Conservation (phyloP, 2,113 vertebrate species). For the Sisor rabdophorus region DNA sequence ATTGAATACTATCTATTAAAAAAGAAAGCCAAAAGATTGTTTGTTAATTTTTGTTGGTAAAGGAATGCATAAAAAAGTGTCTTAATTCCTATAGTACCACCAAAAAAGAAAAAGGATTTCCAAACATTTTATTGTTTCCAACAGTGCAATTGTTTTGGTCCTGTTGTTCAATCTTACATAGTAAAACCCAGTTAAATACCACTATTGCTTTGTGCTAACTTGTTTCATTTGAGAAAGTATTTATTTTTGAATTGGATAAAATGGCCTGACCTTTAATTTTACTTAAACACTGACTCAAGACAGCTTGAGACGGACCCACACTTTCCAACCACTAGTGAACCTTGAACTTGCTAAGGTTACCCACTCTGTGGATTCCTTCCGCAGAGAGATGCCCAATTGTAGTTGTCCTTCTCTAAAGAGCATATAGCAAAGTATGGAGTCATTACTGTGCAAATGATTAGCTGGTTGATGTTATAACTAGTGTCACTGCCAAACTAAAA, state of each 20-base stretch:
- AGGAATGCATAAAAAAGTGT: neutral
- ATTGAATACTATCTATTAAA: neutral
- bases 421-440: too few species aligned
- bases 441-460: too few species aligned
- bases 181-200: neutral
- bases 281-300: slow-evolving; percentile 6
- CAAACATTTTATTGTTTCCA: neutral
- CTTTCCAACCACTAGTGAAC: too few species aligned
- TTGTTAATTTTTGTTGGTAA: neutral
- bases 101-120: neutral
- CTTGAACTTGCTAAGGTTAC: too few species aligned
- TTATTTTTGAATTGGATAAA: slow-evolving; percentile 7
- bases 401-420: too few species aligned
- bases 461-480: too few species aligned
- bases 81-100: neutral
- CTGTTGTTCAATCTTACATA: slow-evolving; percentile 5
- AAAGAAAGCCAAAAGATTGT: neutral
- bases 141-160: slow-evolving; percentile 23
- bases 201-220: slow-evolving; percentile 1
- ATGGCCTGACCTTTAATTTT: neutral
- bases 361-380: too few species aligned
- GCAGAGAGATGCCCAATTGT: too few species aligned
- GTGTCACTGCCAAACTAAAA: too few species aligned
- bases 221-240: neutral
- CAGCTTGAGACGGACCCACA: too few species aligned